Conservation (phyloP, 1,140 invertebrate genomes). For the Limonius californicus region DNA sequence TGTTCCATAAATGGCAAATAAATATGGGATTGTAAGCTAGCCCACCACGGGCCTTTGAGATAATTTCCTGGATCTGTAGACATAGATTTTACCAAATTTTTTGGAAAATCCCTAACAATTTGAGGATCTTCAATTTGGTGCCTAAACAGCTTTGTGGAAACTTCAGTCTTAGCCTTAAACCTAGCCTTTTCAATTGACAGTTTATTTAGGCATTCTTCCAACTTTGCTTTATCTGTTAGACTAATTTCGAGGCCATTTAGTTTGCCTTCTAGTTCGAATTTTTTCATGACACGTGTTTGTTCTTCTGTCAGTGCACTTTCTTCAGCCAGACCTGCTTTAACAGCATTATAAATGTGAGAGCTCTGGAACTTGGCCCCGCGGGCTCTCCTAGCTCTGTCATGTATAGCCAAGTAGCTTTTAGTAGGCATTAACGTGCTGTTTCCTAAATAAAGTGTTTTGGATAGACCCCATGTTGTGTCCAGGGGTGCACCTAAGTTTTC, state of each 20-base stretch:
- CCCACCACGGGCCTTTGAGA: conserved; percentile 71
- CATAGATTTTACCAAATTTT: conserved; percentile 63
- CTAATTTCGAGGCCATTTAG: conserved; percentile 68
- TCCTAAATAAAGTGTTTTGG: conserved; percentile 78
- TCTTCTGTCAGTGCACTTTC: conserved; percentile 54
- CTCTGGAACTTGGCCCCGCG: conserved; percentile 64
- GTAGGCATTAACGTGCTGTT: conserved; percentile 76
- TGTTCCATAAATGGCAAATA: conserved; percentile 73
- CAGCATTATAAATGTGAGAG: conserved; percentile 61
- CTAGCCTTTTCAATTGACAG: conserved; percentile 53
- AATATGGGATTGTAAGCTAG: conserved; percentile 69
- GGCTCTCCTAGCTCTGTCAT: conserved; percentile 65
- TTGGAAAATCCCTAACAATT: conserved; percentile 70
- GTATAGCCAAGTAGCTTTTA: conserved; percentile 69
- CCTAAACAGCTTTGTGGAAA: conserved; percentile 59
- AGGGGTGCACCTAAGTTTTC: conserved; percentile 70
- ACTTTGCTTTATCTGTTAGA: conserved; percentile 47
- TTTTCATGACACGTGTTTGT: conserved; percentile 68
- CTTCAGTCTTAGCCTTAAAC: conserved; percentile 62
- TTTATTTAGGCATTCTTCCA: conserved; percentile 50
- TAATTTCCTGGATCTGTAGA: conserved; percentile 58
- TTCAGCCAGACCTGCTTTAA: conserved; percentile 53
- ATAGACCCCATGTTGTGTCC: conserved; percentile 80
- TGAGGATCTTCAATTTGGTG: conserved; percentile 63
- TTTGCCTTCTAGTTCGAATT: conserved; percentile 76